Percentiles rank a stretch among this genome's conserved stretches.
These are phyloP conservation scores for Manacus vitellinus DNA, from an alignment of 2,113 vertebrate genomes.

Conservation along the genomic window DNA sequence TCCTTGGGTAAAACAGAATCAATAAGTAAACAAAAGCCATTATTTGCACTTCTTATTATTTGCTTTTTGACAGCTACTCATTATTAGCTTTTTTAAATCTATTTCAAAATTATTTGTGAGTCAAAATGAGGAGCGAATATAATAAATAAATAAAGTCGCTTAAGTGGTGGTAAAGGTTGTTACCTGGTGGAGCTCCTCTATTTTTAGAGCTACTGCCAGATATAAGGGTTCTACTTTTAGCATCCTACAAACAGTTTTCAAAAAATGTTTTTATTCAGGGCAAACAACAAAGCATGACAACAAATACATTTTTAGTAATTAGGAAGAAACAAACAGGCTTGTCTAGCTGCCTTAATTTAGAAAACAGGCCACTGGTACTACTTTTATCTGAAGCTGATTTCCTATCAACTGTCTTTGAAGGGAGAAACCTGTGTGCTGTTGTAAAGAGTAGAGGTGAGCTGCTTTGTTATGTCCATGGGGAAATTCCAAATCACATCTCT, in stretches of 20 bases:
- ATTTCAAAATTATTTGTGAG: background rate
- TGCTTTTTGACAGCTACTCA: background rate
- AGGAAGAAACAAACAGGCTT: background rate
- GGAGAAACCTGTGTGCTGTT: conserved; percentile 1
- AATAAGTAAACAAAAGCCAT: background rate
- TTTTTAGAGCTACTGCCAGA: background rate
- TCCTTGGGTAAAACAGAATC: background rate
- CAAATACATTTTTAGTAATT: background rate
- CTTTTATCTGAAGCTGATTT: background rate
- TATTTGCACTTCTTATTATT: background rate
- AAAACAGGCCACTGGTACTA: background rate
- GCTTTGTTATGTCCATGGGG: conserved; percentile 74
- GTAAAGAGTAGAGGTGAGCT: conserved; percentile 9
- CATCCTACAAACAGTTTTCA: background rate
- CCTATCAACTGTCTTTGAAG: conserved; percentile 46
- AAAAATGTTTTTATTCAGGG: background rate
- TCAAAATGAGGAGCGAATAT: background rate
- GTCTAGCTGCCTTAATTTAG: background rate
- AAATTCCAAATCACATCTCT: conserved; percentile 73
- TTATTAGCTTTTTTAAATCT: background rate
- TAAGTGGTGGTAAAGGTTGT: background rate
- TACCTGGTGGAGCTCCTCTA: background rate
- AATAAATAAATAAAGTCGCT: background rate
- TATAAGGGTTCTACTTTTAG: background rate
- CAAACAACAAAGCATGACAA: background rate